A percentile compares a stretch with the other conserved stretches of the same genome.
Evolutionary conservation across 2,888 invertebrate genomes (phyloP).

Genomic region (Brenthis hecate): DNA sequence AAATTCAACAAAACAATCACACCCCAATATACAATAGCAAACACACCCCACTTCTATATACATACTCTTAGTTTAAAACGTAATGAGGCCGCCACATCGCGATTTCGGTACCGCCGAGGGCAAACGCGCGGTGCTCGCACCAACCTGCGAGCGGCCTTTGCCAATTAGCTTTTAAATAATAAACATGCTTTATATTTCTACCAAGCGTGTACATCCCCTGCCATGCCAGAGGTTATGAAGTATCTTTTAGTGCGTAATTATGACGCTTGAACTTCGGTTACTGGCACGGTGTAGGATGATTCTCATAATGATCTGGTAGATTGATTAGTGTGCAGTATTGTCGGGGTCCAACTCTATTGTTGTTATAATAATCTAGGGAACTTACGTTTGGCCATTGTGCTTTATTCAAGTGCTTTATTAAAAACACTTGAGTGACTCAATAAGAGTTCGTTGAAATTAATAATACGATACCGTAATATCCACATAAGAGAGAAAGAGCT

Average conservation of each 20-base stretch:
- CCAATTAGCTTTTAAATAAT: slow-evolving; percentile 83
- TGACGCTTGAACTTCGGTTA: slow-evolving; percentile 54
- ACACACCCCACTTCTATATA: not conserved
- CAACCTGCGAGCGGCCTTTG: slow-evolving; percentile 77
- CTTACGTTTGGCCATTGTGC: slow-evolving; percentile 4
- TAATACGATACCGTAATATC: too few species aligned
- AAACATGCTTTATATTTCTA: slow-evolving; percentile 83
- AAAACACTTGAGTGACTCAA: slow-evolving; percentile 7
- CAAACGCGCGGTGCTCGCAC: slow-evolving; percentile 70
- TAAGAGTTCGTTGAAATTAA: not conserved
- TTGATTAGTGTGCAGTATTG: slow-evolving; percentile 48
- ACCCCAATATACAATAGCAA: not conserved
- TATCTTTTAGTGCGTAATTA: slow-evolving; percentile 63
- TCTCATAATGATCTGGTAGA: slow-evolving; percentile 49
- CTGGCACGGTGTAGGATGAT: slow-evolving; percentile 52
- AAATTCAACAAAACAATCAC: too few species aligned
- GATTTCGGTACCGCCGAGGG: slow-evolving; percentile 76
- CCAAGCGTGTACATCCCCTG: slow-evolving; percentile 74
- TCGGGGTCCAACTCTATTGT: slow-evolving; percentile 47
- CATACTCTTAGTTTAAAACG: slow-evolving; percentile 44
- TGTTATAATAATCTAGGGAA: slow-evolving; percentile 37
- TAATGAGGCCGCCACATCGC: slow-evolving; percentile 73
- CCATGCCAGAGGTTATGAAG: slow-evolving; percentile 73
- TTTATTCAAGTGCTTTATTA: slow-evolving; percentile 10
- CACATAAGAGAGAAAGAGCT: too few species aligned